phyloP scores from a whole-genome alignment of 2,888 invertebrate genomes.

The Athripsodes cinereus region DNA sequence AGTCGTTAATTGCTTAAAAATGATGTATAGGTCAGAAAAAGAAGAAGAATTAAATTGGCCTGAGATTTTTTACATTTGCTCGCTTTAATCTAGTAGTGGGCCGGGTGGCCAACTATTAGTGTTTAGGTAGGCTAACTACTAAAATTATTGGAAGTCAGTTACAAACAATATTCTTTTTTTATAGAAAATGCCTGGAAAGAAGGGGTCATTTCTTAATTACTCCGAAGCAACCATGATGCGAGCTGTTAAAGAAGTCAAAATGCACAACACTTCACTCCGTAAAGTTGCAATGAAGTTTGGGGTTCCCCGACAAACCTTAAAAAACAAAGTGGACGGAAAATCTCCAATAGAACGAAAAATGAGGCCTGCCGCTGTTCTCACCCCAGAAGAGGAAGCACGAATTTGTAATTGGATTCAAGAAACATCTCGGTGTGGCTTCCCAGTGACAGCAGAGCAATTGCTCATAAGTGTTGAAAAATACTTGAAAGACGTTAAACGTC shows the following conservation, averaged over 20 bases:
- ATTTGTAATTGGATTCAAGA: slow-evolving; percentile 27
- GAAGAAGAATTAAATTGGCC: slow-evolving; percentile 1
- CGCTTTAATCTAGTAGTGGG: slow-evolving; percentile 1
- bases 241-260: not conserved
- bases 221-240: not conserved
- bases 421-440: slow-evolving; percentile 21
- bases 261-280: not conserved
- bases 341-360: slow-evolving; percentile 22
- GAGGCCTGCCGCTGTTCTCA: slow-evolving; percentile 27
- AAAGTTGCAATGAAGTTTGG: not conserved
- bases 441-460: slow-evolving; percentile 25
- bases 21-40: not conserved
- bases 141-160: slow-evolving; percentile 1
- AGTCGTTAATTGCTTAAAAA: not conserved
- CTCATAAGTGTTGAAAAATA: slow-evolving; percentile 26
- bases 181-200: not conserved
- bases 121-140: slow-evolving; percentile 4
- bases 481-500: slow-evolving; percentile 21
- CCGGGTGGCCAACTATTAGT: not conserved
- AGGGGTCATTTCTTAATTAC: not conserved
- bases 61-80: not conserved
- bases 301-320: slow-evolving; percentile 26
- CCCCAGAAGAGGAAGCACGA: slow-evolving; percentile 24
- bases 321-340: slow-evolving; percentile 11
- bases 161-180: slow-evolving; percentile 1